phyloP scores from a whole-genome alignment of 2,888 invertebrate species.

The Phyllotreta striolata region DNA sequence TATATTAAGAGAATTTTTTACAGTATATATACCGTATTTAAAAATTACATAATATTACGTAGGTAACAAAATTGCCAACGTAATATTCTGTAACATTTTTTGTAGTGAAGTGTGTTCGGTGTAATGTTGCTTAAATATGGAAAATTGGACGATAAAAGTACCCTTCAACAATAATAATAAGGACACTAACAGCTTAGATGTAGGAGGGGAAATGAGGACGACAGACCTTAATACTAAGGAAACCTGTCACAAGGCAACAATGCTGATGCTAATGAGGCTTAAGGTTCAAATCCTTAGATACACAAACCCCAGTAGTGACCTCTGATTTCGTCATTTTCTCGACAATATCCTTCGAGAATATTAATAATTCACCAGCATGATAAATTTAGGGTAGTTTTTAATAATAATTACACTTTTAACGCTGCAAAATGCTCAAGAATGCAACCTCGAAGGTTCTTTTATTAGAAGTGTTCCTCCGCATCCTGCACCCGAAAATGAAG shows the following conservation, averaged over 20 bases:
- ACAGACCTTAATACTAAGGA: slow-evolving; percentile 30
- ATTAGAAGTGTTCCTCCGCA: background rate
- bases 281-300: slow-evolving; percentile 29
- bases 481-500: slow-evolving; percentile 33
- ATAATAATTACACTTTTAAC: background rate
- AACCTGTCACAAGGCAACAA: slow-evolving; percentile 30
- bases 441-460: background rate
- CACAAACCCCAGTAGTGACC: slow-evolving; percentile 30
- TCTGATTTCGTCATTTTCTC: slow-evolving; percentile 23
- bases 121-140: slow-evolving; percentile 13
- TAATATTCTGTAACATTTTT: no score
- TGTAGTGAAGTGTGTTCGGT: no score
- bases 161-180: slow-evolving; percentile 27
- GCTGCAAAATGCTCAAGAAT: no score
- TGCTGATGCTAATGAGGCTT: slow-evolving; percentile 29
- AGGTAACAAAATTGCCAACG: no score
- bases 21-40: no score
- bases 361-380: slow-evolving; percentile 20
- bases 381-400: slow-evolving; percentile 2
- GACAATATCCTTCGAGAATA: slow-evolving; percentile 18
- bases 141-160: slow-evolving; percentile 26
- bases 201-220: slow-evolving; percentile 20
- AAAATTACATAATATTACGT: no score
- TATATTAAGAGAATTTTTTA: no score
- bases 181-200: slow-evolving; percentile 21